Evolutionary conservation across 2,888 invertebrate species (phyloP).

Genomic region (Lithophane semibrunnea): DNA sequence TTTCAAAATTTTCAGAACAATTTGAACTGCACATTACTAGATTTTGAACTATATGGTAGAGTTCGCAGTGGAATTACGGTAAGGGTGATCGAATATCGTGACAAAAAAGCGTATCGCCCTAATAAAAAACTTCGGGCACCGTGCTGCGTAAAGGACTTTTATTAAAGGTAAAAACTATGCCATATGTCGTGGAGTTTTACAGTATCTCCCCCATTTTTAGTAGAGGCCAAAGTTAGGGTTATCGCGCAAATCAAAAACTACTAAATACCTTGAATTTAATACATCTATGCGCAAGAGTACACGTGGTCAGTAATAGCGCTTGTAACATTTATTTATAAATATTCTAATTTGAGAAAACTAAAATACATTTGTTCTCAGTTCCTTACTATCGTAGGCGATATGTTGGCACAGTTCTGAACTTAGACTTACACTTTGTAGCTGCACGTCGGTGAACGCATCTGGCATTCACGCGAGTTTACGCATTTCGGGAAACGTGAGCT

Average conservation of each 20-base stretch:
- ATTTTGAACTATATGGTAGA: background rate
- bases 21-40: background rate
- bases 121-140: constrained; percentile 21
- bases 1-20: background rate
- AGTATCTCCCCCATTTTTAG: constrained; percentile 41
- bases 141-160: constrained; percentile 39
- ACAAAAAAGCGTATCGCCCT: constrained; percentile 14
- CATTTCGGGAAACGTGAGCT: constrained; percentile 29
- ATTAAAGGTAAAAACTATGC: constrained; percentile 43
- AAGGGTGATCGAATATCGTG: constrained; percentile 14
- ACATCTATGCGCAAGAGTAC: background rate
- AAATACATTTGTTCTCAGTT: constrained; percentile 22
- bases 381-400: constrained; percentile 35
- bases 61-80: background rate
- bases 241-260: background rate
- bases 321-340: constrained; percentile 42
- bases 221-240: constrained; percentile 28
- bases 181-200: constrained; percentile 44
- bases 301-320: constrained; percentile 4
- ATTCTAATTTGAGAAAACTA: constrained; percentile 24
- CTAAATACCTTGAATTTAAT: background rate
- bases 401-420: constrained; percentile 23
- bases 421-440: constrained; percentile 1
- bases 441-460: constrained; percentile 16
- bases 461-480: constrained; percentile 31